Evolutionary conservation across 1,140 invertebrate genomes (phyloP), one percentile per base, ranked within the genome.

Genomic region (Littorina saxatilis): DNA sequence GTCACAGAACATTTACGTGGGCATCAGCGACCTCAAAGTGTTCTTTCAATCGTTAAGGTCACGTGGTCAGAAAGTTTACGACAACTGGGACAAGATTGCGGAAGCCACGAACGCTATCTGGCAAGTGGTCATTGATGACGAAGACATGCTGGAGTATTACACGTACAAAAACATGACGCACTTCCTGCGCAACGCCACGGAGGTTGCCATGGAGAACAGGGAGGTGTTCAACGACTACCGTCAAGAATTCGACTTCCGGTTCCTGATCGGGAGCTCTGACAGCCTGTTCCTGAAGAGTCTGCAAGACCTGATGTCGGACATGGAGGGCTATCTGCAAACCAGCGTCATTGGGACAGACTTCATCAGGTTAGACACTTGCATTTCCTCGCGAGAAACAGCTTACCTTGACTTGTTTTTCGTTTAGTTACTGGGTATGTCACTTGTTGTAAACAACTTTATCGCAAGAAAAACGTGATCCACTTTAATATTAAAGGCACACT

Each of bases 61-160:
- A 47, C 82, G 88, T 40, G 88, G 88, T 3, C 85, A 87, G 43
- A 80, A 79, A 43, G 61, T 90, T 37, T 87, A 81, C 68, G 88
- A 89, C 61, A 80, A 79, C 32, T 88, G 87, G 87, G 83, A 70
- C 20, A 35, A 73, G 9, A 50, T 90, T 1, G 58, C 66, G 0
- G n/a, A 43, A 0, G 55, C 66, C 5, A 83, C 74, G 7, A 70
- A 39, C 4, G 47, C 66, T 29, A 88, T 90, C 32, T 90, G 89
- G 89, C 37, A 77, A 20, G 47, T 47, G 0, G 81, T 88, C 15
- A 32, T 89, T 4, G 68, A 85, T 7, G 88, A 90, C 68, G 80
- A 84, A 20, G 84, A 89, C 50, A 83, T 86, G 80, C 23, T 80
- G 2, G 83, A 86, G 5, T 91, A 91, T 79, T 90, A 89, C 77